phyloP scores from a whole-genome alignment of 2,888 invertebrate genomes.

The Dysmachus trigonus region DNA sequence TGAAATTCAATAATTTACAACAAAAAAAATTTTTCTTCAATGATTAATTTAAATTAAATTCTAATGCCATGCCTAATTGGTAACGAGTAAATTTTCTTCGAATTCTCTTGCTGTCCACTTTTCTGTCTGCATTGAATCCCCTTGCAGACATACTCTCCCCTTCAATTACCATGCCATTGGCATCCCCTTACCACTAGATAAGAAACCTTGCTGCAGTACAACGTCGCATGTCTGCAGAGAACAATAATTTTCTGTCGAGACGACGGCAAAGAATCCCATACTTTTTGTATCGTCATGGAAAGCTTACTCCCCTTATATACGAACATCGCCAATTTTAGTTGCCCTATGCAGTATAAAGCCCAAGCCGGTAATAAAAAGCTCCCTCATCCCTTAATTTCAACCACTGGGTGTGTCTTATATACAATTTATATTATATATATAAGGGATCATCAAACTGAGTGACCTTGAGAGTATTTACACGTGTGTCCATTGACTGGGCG shows the following conservation, averaged over 20 bases:
- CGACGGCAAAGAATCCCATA: not conserved
- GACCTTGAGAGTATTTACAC: slow-evolving; percentile 49
- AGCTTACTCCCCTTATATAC: not conserved
- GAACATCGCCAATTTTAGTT: not conserved
- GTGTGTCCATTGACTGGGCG: slow-evolving; percentile 47
- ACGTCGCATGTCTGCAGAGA: slow-evolving; percentile 25
- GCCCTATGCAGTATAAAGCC: not conserved
- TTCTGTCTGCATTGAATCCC: not conserved
- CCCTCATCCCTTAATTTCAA: slow-evolving; percentile 1
- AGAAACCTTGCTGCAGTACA: not conserved
- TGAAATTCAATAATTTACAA: not conserved
- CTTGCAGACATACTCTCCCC: not conserved
- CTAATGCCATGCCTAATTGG: not conserved
- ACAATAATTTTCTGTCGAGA: slow-evolving; percentile 35
- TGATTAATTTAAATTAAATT: not conserved
- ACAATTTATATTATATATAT: not conserved
- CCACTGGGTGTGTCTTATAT: slow-evolving; percentile 25
- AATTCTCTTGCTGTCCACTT: not conserved
- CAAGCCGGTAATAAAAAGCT: not conserved
- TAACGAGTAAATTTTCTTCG: not conserved
- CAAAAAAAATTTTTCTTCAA: not conserved
- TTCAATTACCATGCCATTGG: slow-evolving; percentile 7
- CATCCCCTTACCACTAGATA: not conserved
- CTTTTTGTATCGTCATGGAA: not conserved
- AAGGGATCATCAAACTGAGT: slow-evolving; percentile 41